Conservation (phyloP, 2,113 vertebrate species). For the Papio anubis region DNA sequence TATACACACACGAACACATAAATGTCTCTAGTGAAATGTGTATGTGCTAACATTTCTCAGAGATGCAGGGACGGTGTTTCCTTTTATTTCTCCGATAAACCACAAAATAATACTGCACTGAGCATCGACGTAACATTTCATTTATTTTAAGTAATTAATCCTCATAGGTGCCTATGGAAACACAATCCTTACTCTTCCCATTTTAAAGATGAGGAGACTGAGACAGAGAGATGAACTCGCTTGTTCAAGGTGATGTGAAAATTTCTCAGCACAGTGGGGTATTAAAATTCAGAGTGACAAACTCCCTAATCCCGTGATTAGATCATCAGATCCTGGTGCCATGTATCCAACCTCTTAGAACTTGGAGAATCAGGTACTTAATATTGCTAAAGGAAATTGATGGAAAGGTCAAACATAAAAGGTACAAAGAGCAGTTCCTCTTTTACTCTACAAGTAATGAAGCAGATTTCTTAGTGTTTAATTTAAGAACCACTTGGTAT, state of each 20-base stretch:
- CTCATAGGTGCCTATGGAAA: neutral
- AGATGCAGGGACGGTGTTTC: neutral
- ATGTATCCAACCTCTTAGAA: constrained; percentile 21
- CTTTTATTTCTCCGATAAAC: constrained; percentile 30
- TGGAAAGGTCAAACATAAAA: constrained; percentile 59
- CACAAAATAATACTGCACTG: neutral
- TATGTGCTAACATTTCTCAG: neutral
- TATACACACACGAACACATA: neutral
- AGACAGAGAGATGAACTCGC: neutral
- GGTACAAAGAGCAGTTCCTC: constrained; percentile 12
- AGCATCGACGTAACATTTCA: neutral
- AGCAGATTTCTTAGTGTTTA: constrained; percentile 58
- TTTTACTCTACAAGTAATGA: constrained; percentile 41
- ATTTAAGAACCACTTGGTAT: constrained; percentile 56
- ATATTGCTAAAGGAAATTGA: constrained; percentile 36
- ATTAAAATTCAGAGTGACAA: constrained; percentile 21
- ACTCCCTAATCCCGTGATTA: constrained; percentile 20
- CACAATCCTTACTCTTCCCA: neutral
- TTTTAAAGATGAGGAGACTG: constrained; percentile 47
- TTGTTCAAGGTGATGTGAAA: neutral
- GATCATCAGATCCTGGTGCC: neutral
- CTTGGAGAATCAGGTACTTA: constrained; percentile 21
- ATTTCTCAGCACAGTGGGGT: neutral
- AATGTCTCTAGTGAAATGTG: neutral
- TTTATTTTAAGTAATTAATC: neutral